Evolutionary conservation across 2,113 vertebrate species (phyloP), one percentile per base, ranked within the genome.

Genomic region (Mesoclemmys tuberculata): DNA sequence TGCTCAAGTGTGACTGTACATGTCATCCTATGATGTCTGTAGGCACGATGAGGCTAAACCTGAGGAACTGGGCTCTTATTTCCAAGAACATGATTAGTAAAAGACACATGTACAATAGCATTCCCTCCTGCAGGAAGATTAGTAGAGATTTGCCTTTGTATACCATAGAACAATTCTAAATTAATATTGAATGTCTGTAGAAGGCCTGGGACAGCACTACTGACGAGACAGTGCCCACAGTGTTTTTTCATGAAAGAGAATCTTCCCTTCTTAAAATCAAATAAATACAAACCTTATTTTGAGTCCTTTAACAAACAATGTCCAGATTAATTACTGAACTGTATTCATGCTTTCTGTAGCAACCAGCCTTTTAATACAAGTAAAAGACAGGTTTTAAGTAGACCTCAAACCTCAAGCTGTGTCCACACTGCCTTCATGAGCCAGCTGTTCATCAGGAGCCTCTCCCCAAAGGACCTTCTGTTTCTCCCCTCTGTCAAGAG

Each of bases 101-200:
- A 93, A 86, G 86, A n/a, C 35, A 13, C 48, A 93, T 79, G 41
- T 51, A 54, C 68, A 83, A 46, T 91, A 41, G n/a, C 88, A 48
- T 74, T 41, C 44, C 24, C 24, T 46, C 10, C 41, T 77, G 6
- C 22, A 46, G 44, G 74, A 77, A 77, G 44, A 46, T 44, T 46
- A 77, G 41, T 27, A 77, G 12, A 44, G 46, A 74, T 56, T n/a
- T 86, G 26, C 84, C 74, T 90, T 90, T 41, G 48, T 90, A 64
- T 12, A 55, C 14, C 78, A 56, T 18, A n/a, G 41, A 79, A 90
- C 46, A 90, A 74, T 31, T 91, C 38, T 87, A 80, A 94, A 85
- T 91, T 75, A 71, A 91, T 89, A 64, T 80, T 31, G 35, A 96
- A 90, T 14, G 0, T 84, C 90, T 22, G n/a, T 10, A 71, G 19